phyloP scores from a whole-genome alignment of 1,140 invertebrate genomes.

The Rhizoglyphus robini region DNA sequence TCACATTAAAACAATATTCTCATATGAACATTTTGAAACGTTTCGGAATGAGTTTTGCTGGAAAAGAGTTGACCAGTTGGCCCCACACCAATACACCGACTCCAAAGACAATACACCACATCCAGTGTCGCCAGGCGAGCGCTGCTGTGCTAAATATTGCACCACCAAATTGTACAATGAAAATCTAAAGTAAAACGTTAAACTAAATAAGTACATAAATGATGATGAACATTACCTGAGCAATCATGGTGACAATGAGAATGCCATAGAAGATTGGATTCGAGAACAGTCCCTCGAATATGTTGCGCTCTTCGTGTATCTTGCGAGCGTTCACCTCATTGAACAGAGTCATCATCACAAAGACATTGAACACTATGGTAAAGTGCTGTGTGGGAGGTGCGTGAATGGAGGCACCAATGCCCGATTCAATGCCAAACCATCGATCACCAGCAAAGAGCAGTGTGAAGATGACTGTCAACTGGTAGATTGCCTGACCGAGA shows the following conservation, averaged over 20 bases:
- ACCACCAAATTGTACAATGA: too few species aligned
- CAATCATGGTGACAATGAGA: constrained; percentile 96
- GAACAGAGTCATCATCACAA: constrained; percentile 99
- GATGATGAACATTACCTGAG: too few species aligned
- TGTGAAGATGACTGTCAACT: constrained; percentile 83
- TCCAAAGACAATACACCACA: constrained; percentile 97
- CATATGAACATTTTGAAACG: too few species aligned
- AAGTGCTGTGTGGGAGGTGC: constrained; percentile 83
- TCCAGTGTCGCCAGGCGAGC: constrained; percentile 85
- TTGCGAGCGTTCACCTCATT: constrained; percentile 99
- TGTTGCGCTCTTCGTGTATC: constrained; percentile 97
- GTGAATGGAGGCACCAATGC: constrained; percentile 43
- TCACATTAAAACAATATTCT: too few species aligned
- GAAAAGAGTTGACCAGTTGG: constrained; percentile 88
- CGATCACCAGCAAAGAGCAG: constrained; percentile 79
- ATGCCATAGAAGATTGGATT: constrained; percentile 98
- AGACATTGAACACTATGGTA: constrained; percentile 98
- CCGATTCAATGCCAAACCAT: constrained; percentile 71
- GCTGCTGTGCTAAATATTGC: constrained; percentile 85
- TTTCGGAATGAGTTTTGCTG: constrained; percentile 84
- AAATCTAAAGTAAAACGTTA: too few species aligned
- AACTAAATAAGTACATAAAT: too few species aligned
- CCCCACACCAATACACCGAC: constrained; percentile 91
- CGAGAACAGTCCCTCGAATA: constrained; percentile 88
- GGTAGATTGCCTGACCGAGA: constrained; percentile 89